Conservation (phyloP, 2,797 vertebrate species). For the Choloepus didactylus region DNA sequence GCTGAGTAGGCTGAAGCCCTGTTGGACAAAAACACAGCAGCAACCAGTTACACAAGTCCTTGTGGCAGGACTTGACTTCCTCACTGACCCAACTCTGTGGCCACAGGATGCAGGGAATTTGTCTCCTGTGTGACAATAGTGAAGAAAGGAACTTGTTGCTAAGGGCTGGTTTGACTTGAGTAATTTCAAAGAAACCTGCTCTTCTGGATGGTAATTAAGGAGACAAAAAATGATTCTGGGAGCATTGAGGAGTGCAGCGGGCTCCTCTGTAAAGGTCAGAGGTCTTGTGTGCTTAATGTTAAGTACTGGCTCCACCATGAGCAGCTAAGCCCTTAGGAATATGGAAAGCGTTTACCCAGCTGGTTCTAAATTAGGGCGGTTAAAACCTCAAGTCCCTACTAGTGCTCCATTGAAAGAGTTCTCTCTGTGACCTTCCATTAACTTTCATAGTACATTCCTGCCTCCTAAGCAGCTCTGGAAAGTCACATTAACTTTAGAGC, state of each 20-base stretch:
- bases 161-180: not conserved
- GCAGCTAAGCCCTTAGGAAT: conserved; percentile 63
- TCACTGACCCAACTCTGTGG: not conserved
- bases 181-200: conserved; percentile 50
- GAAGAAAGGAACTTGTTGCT: conserved; percentile 39
- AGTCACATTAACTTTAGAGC: not conserved
- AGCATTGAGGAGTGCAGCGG: not conserved
- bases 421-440: conserved; percentile 18
- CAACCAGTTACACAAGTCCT: conserved; percentile 21
- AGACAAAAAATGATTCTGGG: not conserved
- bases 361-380: conserved; percentile 63
- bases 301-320: not conserved
- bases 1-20: not conserved
- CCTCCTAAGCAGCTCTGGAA: conserved; percentile 46
- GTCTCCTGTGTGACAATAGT: not conserved
- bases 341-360: conserved; percentile 50
- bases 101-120: not conserved
- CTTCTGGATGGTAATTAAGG: not conserved
- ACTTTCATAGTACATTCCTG: not conserved
- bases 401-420: conserved; percentile 23
- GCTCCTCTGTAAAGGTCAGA: conserved; percentile 25
- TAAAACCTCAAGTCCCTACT: conserved; percentile 50
- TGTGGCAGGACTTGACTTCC: conserved; percentile 38
- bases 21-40: conserved; percentile 14
- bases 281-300: not conserved